Conservation (phyloP, 2,113 vertebrate species). For the Muscicapa adusta region DNA sequence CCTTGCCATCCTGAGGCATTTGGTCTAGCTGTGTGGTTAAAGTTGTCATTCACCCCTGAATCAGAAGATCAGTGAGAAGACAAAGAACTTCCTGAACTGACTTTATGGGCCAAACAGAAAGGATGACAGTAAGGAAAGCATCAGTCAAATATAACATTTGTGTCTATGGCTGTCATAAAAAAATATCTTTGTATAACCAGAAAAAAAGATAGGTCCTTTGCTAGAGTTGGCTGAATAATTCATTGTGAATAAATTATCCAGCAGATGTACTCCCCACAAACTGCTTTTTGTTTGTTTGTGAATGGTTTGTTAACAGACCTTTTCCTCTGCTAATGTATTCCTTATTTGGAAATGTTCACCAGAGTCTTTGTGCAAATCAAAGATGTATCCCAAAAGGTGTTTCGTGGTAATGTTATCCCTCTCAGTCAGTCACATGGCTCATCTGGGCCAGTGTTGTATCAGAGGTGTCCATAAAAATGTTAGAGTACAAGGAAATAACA, state of each 20-base stretch:
- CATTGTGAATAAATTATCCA: constrained; percentile 52
- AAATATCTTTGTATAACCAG: constrained; percentile 17
- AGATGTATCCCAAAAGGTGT: neutral
- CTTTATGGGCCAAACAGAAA: neutral
- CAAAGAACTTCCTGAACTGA: neutral
- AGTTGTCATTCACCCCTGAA: constrained; percentile 42
- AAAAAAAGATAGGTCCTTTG: neutral
- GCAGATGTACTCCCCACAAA: constrained; percentile 26
- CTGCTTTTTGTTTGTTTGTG: constrained; percentile 46
- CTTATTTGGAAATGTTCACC: neutral
- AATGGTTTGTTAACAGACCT: constrained; percentile 33
- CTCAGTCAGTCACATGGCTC: neutral
- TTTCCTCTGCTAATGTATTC: constrained; percentile 17
- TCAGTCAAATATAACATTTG: constrained; percentile 17
- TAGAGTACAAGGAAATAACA: neutral
- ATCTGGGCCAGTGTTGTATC: neutral
- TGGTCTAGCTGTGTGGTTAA: constrained; percentile 23
- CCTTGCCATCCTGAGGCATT: constrained; percentile 11
- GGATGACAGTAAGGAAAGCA: neutral
- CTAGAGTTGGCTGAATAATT: constrained; percentile 47
- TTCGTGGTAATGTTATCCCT: neutral
- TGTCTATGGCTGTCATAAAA: constrained; percentile 4
- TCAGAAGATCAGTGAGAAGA: constrained; percentile 40
- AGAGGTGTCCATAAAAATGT: neutral
- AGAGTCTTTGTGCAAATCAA: neutral